These are phyloP conservation scores for Eublepharis macularius DNA, from an alignment of 2,113 vertebrate species.

Conservation along the genomic window DNA sequence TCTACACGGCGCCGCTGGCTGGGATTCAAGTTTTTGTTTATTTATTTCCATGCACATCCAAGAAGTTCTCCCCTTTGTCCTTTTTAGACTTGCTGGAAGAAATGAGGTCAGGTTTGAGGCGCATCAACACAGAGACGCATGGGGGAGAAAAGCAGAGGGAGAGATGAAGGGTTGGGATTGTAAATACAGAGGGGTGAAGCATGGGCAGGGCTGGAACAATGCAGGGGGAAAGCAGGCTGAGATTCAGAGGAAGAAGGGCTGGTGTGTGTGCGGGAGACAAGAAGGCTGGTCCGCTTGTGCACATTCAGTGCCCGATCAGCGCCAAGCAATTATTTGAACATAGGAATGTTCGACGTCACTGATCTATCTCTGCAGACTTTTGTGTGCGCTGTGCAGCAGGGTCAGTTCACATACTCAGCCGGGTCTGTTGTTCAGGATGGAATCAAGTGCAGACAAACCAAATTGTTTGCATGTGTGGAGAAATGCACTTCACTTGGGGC, in stretches of 20 bases:
- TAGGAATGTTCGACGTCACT: neutral
- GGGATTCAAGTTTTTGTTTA: constrained; percentile 19
- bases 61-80: constrained; percentile 39
- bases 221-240: neutral
- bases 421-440: too few species aligned
- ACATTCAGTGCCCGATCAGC: neutral
- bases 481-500: too few species aligned
- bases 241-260: neutral
- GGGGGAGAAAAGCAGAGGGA: neutral
- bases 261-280: neutral
- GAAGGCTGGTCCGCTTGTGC: neutral
- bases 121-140: fast-evolving
- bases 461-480: neutral
- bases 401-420: too few species aligned
- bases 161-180: neutral
- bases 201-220: neutral
- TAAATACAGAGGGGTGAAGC: neutral
- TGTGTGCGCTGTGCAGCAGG: neutral
- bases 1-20: constrained; percentile 41
- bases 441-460: neutral
- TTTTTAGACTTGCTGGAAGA: neutral
- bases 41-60: constrained; percentile 6
- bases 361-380: too few species aligned
- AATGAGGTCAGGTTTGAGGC: neutral
- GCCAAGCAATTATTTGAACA: neutral